Conservation (phyloP, 2,797 vertebrate species). For the Vultur gryphus region DNA sequence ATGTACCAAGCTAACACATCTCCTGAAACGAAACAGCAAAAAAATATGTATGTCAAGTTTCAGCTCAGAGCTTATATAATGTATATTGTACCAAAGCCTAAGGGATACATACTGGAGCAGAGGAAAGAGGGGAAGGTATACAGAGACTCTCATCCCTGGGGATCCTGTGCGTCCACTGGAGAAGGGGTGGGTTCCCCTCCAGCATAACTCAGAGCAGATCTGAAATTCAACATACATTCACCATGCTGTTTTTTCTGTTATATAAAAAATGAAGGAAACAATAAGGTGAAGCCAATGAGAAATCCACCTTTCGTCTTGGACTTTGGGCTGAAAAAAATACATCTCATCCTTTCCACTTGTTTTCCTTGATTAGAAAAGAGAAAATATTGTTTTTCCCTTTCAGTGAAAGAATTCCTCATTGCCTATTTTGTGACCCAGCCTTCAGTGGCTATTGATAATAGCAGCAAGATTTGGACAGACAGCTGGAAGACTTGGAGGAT, state of each 20-base stretch:
- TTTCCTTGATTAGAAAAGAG: not conserved
- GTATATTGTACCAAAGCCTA: not conserved
- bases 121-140: not conserved
- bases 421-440: not conserved
- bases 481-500: not conserved
- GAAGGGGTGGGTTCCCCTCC: not conserved
- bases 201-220: not conserved
- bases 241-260: not conserved
- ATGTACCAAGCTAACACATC: accelerated
- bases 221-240: not conserved
- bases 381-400: not conserved
- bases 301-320: not conserved
- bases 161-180: not conserved
- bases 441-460: not conserved
- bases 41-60: accelerated
- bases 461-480: not conserved
- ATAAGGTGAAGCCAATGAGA: not conserved
- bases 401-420: not conserved
- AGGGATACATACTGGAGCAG: not conserved
- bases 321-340: not conserved
- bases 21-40: not conserved
- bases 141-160: not conserved
- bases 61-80: not conserved
- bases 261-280: not conserved
- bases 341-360: not conserved